A percentile compares a stretch with the other conserved stretches of the same genome.
phyloP scores from a whole-genome alignment of 2,797 vertebrate species.

The Pogoniulus pusillus region DNA sequence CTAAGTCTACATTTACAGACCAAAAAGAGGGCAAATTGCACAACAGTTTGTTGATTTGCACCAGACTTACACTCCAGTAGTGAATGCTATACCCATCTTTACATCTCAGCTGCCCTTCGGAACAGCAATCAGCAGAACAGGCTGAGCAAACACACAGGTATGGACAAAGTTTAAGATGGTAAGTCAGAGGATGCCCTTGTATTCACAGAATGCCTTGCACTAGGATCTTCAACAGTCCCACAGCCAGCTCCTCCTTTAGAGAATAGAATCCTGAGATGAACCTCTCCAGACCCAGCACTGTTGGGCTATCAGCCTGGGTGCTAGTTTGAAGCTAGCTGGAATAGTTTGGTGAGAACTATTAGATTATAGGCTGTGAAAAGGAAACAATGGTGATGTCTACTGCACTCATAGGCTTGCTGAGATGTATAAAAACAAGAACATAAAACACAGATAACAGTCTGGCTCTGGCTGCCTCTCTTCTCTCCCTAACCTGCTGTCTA shows the following conservation, averaged over 20 bases:
- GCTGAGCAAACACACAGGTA: background rate
- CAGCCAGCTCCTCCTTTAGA: background rate
- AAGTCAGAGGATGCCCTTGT: background rate
- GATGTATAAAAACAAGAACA: too few species aligned
- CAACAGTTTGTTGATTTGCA: background rate
- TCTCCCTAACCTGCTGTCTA: too few species aligned
- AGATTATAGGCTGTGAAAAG: too few species aligned
- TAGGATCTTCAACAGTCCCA: too few species aligned
- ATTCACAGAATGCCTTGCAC: background rate
- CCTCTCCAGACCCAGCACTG: background rate
- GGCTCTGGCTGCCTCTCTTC: too few species aligned
- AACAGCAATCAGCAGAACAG: background rate
- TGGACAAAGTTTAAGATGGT: background rate
- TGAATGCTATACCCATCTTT: background rate
- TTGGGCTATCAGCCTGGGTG: background rate
- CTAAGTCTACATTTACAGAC: background rate
- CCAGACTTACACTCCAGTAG: background rate
- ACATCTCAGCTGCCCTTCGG: background rate
- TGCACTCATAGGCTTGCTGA: too few species aligned
- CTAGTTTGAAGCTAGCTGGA: too few species aligned
- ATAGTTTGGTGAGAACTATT: too few species aligned
- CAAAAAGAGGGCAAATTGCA: background rate
- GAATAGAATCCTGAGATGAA: background rate
- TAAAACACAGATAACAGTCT: too few species aligned
- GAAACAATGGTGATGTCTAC: too few species aligned